Evolutionary conservation across 2,888 invertebrate genomes (phyloP).

Genomic region (Carpatolechia fugitivella): DNA sequence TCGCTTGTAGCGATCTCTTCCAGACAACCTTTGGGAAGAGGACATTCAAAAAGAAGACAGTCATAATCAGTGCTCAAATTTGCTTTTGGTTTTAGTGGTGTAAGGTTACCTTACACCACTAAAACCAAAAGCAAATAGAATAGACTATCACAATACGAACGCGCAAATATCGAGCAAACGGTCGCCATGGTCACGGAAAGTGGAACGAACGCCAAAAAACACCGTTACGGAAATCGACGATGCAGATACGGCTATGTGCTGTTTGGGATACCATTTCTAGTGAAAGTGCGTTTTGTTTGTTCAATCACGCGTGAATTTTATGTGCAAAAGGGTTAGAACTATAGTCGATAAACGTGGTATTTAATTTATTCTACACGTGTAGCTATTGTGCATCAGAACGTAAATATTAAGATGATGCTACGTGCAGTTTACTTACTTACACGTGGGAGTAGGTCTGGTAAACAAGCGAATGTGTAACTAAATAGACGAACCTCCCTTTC

Average conservation of each 20-base stretch:
- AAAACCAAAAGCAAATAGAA: neutral
- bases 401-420: too few species aligned
- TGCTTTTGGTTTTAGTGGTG: neutral
- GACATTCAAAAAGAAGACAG: too few species aligned
- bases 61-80: too few species aligned
- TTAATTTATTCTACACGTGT: too few species aligned
- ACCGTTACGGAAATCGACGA: slow-evolving; percentile 35
- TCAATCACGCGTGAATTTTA: neutral
- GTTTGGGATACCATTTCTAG: slow-evolving; percentile 3
- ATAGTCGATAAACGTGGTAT: too few species aligned
- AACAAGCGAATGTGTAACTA: too few species aligned
- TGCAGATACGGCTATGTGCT: neutral
- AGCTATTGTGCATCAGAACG: too few species aligned
- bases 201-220: slow-evolving; percentile 60
- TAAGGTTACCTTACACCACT: neutral
- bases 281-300: slow-evolving; percentile 5
- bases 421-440: too few species aligned
- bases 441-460: too few species aligned
- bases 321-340: neutral
- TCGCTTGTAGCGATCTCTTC: too few species aligned
- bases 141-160: slow-evolving; percentile 20
- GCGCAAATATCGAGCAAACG: slow-evolving; percentile 52
- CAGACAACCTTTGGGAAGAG: too few species aligned
- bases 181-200: slow-evolving; percentile 66
- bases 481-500: too few species aligned